phyloP scores from a whole-genome alignment of 2,113 vertebrate species.

The Brienomyrus longianalis region DNA sequence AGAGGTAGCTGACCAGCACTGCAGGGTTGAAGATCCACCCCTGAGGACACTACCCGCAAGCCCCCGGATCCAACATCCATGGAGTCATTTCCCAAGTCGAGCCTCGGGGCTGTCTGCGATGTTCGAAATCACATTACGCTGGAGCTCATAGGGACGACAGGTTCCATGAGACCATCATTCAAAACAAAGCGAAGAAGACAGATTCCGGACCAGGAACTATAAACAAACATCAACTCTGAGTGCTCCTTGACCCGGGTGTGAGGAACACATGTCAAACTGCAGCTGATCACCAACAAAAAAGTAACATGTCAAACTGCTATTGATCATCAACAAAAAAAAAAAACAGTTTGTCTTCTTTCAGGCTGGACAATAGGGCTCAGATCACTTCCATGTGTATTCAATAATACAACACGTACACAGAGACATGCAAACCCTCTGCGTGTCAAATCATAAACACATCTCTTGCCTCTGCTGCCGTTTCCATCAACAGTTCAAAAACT shows the following conservation, averaged over 20 bases:
- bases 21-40: not conserved
- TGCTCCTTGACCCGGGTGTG: no score
- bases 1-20: not conserved
- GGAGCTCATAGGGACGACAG: not conserved
- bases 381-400: not conserved
- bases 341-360: not conserved
- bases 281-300: not conserved
- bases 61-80: not conserved
- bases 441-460: not conserved
- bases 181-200: not conserved
- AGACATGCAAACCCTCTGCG: not conserved
- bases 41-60: not conserved
- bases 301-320: not conserved
- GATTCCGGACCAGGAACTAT: not conserved
- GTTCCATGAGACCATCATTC: not conserved
- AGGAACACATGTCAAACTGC: not conserved
- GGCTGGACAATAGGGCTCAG: not conserved
- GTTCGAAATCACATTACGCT: not conserved
- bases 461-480: not conserved
- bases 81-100: not conserved
- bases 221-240: not conserved
- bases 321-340: no score
- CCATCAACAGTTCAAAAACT: not conserved
- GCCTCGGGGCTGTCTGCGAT: not conserved
- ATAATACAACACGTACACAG: not conserved